Base-by-base conservation (phyloP, 2,888 invertebrate species). In the Torymus tubicola region DNA sequence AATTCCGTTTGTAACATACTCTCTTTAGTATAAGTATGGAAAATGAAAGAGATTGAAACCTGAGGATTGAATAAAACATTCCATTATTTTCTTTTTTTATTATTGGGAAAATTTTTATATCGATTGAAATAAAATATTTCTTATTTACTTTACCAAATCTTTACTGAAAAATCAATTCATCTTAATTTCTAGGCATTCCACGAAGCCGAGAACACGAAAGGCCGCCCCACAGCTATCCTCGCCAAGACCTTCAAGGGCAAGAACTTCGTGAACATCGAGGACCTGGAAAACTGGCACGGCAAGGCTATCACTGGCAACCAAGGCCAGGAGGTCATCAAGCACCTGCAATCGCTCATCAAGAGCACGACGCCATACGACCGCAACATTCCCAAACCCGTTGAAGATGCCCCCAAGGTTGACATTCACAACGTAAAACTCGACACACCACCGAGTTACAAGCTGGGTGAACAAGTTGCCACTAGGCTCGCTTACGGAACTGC, bases 191-290 rank as follows among this genome's bases (percentile, higher is more conserved):
- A 92, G 92, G 97, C 97, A 0, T 95, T 99, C 90, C 94, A 96
- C 86, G 94, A 95, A 87, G 97, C 97, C 0, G 91, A 94, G 21
- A 91, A 91, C 14, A 95, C 95, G 0, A 93, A 94, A 88, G 96
- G 94, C 83, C 94, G 95, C 86, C 99, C 99, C 68, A 98, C 98
- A 14, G 98, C 98, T 53, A 93, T 99, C 79, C 92, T 99, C 82
- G 98, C 98, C 72, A 98, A 99, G 92, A 99, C 99, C 0, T 97
- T 93, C 91, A 99, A 99, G 92, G 99, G 99, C 24, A 96, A 94
- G 89, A 95, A 94, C 86, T 97, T 97, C 92, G 95, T 95, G 61
- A 95, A 95, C 73, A 97, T 99, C 87, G 99, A 98, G 91, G 96
- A 99, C 91, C 86, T 94, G 85, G 96, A 98, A 79, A 97, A 98